phyloP scores from a whole-genome alignment of 2,888 invertebrate species.

The Dermolepida albohirtum region DNA sequence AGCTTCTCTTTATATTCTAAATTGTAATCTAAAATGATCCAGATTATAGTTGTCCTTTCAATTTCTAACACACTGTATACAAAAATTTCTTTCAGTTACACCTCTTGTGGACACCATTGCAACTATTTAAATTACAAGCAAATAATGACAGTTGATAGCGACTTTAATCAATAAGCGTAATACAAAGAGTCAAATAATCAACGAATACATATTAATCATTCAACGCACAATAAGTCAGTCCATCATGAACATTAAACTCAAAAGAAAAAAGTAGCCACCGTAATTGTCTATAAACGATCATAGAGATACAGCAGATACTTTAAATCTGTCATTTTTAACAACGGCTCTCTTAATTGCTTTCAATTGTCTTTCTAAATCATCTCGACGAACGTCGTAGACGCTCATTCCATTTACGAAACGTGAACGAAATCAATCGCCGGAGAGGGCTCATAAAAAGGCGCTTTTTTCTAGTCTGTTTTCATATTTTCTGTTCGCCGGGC shows the following conservation, averaged over 20 bases:
- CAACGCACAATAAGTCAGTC: constrained; percentile 24
- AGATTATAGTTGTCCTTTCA: no score
- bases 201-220: constrained; percentile 5
- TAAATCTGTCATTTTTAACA: constrained; percentile 38
- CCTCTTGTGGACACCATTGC: no score
- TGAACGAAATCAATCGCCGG: constrained; percentile 30
- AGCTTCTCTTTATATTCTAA: no score
- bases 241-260: constrained; percentile 24
- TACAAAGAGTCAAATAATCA: neutral
- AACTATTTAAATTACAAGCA: no score
- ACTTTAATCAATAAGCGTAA: neutral
- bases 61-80: no score
- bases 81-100: no score
- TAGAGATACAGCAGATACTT: constrained; percentile 25
- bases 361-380: constrained; percentile 42
- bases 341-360: constrained; percentile 38
- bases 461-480: constrained; percentile 21
- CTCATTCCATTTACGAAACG: constrained; percentile 21
- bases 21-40: no score
- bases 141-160: no score
- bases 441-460: constrained; percentile 1
- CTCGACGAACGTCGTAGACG: constrained; percentile 22
- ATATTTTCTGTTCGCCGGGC: constrained; percentile 35
- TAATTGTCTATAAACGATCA: constrained; percentile 28
- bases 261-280: constrained; percentile 15